Percentiles rank a stretch among this genome's conserved stretches.
These are phyloP conservation scores for Coenonympha glycerion DNA, from an alignment of 2,888 invertebrate species.

Conservation along the genomic window DNA sequence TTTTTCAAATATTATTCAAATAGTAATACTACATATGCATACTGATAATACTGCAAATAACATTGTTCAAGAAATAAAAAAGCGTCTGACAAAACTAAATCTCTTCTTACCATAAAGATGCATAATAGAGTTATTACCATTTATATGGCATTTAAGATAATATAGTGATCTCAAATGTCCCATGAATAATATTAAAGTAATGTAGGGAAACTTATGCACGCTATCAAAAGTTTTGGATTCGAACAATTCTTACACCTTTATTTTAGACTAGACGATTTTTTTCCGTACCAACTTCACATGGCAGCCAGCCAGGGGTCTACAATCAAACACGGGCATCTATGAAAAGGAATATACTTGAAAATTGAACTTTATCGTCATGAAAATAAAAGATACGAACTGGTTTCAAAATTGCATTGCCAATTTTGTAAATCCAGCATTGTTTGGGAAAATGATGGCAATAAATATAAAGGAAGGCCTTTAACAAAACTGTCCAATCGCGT, in stretches of 20 bases:
- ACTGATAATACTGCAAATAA: neutral
- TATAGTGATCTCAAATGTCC: constrained; percentile 20
- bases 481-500: constrained; percentile 52
- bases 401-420: constrained; percentile 28
- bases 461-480: constrained; percentile 58
- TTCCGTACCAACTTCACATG: constrained; percentile 52
- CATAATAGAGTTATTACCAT: constrained; percentile 5
- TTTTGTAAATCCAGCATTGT: constrained; percentile 49
- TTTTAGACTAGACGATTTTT: constrained; percentile 53
- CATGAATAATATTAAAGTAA: constrained; percentile 36
- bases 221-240: constrained; percentile 47
- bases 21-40: neutral
- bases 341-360: constrained; percentile 21
- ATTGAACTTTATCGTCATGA: constrained; percentile 34
- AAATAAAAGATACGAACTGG: constrained; percentile 29
- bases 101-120: constrained; percentile 1
- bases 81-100: constrained; percentile 4
- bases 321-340: constrained; percentile 30
- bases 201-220: constrained; percentile 37
- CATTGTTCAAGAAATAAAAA: neutral
- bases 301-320: constrained; percentile 55
- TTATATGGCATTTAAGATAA: constrained; percentile 12
- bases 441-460: constrained; percentile 66
- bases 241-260: constrained; percentile 61
- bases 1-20: neutral